phyloP scores from a whole-genome alignment of 2,888 invertebrate species.

The Lathronympha strigana region DNA sequence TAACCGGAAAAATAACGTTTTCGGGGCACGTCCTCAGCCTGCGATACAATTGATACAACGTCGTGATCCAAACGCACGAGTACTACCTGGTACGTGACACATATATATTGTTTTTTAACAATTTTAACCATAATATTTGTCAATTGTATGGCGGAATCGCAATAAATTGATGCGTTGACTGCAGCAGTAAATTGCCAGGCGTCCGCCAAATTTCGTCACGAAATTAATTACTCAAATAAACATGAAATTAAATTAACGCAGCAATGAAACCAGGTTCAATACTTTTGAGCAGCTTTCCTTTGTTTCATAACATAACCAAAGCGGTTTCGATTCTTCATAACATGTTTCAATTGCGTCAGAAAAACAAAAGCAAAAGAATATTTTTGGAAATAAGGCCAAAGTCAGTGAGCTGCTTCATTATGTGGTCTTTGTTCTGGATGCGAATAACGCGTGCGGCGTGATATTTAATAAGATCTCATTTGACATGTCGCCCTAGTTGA shows the following conservation, averaged over 20 bases:
- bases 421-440: slow-evolving; percentile 10
- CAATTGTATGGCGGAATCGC: slow-evolving; percentile 37
- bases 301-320: slow-evolving; percentile 35
- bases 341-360: slow-evolving; percentile 49
- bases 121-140: slow-evolving; percentile 39
- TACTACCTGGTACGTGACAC: slow-evolving; percentile 65
- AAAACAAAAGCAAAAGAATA: slow-evolving; percentile 29
- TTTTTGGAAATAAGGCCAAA: slow-evolving; percentile 29
- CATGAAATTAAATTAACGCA: neutral
- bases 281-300: slow-evolving; percentile 25
- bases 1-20: slow-evolving; percentile 80
- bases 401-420: neutral
- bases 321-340: slow-evolving; percentile 44
- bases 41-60: slow-evolving; percentile 47
- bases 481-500: slow-evolving; percentile 23
- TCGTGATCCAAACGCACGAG: slow-evolving; percentile 56
- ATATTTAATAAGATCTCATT: slow-evolving; percentile 17
- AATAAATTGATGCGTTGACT: slow-evolving; percentile 14
- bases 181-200: neutral
- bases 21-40: slow-evolving; percentile 65
- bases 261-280: slow-evolving; percentile 21
- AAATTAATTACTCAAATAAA: neutral
- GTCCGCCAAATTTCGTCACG: neutral
- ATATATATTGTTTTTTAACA: slow-evolving; percentile 53
- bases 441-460: slow-evolving; percentile 3